Conservation (phyloP, 1,140 invertebrate genomes). For the Trachelipus rathkii region DNA sequence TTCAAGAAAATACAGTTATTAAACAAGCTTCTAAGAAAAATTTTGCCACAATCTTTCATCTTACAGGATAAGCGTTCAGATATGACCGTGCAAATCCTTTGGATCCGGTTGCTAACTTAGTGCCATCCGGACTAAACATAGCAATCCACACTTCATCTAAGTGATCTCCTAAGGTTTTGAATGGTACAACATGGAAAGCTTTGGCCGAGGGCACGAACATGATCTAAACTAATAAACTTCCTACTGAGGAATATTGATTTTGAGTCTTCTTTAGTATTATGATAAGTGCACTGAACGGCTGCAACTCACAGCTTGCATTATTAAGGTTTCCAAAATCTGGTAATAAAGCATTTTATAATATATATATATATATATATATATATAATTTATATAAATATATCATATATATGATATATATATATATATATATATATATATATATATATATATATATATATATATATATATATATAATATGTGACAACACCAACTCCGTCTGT, state of each 20-base stretch:
- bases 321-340: constrained; percentile 70
- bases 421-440: neutral
- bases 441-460: neutral
- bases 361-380: too few species aligned
- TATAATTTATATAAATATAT: neutral
- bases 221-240: constrained; percentile 83
- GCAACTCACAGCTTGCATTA: constrained; percentile 84
- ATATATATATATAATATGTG: too few species aligned
- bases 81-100: constrained; percentile 93
- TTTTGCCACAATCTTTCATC: too few species aligned
- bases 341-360: constrained; percentile 32
- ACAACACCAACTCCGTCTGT: too few species aligned
- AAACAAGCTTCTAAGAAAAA: too few species aligned
- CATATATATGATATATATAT: neutral
- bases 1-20: too few species aligned
- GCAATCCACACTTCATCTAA: constrained; percentile 88
- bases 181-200: constrained; percentile 66
- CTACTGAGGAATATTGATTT: constrained; percentile 47
- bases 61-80: constrained; percentile 91
- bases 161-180: constrained; percentile 90
- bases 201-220: constrained; percentile 74
- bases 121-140: constrained; percentile 62
- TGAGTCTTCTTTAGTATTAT: constrained; percentile 62
- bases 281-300: constrained; percentile 82
- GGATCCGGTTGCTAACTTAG: constrained; percentile 93